Conservation (phyloP, 2,888 invertebrate genomes). For the Drosophila pseudotakahashii region DNA sequence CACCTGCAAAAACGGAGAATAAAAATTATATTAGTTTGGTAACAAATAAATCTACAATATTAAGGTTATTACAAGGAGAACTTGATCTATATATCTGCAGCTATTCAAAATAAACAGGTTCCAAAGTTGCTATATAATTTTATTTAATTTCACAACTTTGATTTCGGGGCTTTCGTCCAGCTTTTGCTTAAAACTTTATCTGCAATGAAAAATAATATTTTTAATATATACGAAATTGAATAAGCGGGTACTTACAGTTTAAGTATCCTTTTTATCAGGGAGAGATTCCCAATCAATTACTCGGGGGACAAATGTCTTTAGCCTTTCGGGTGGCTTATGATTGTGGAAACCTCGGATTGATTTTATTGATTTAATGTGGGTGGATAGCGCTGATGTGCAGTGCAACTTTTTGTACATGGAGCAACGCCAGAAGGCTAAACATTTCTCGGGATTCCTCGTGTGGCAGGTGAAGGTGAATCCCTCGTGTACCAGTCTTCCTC, state of each 20-base stretch:
- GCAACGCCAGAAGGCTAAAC: constrained; percentile 82
- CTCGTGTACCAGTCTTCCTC: constrained; percentile 81
- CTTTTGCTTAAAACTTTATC: too few relatives aligned
- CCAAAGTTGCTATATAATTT: too few relatives aligned
- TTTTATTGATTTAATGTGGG: constrained; percentile 74
- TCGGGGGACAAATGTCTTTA: constrained; percentile 60
- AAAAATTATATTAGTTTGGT: neutral
- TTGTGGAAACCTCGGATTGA: constrained; percentile 75
- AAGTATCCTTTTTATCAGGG: neutral
- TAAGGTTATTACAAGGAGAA: neutral
- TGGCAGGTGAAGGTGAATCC: constrained; percentile 76
- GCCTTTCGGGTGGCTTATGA: constrained; percentile 68
- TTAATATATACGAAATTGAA: too few relatives aligned
- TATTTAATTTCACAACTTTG: too few relatives aligned
- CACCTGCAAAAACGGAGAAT: neutral
- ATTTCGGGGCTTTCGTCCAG: too few relatives aligned
- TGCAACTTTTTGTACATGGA: constrained; percentile 70
- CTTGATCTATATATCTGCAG: too few relatives aligned
- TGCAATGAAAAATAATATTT: too few relatives aligned
- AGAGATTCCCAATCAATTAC: constrained; percentile 18
- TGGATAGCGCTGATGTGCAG: constrained; percentile 79
- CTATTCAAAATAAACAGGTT: neutral
- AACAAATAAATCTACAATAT: neutral
- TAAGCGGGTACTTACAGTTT: neutral
- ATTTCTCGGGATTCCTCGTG: constrained; percentile 65